phyloP scores from a whole-genome alignment of 2,888 invertebrate genomes.

The Chrysolina americana region DNA sequence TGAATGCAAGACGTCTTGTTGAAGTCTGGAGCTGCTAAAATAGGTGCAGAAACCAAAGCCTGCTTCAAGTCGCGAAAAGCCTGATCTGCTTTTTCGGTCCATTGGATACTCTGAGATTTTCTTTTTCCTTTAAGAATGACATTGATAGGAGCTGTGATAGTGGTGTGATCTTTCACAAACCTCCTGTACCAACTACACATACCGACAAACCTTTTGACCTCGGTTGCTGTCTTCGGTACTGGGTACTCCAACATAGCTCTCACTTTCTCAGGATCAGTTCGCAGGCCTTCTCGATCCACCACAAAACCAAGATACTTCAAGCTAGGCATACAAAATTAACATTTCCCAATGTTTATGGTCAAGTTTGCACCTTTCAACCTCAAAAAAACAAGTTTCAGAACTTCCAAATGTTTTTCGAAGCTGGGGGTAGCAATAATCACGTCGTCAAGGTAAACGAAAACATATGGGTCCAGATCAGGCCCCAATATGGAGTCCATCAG shows the following conservation, averaged over 20 bases:
- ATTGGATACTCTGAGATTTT: constrained; percentile 35
- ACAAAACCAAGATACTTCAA: constrained; percentile 31
- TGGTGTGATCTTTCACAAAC: too few relatives aligned
- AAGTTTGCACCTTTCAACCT: too few relatives aligned
- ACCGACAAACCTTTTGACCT: constrained; percentile 37
- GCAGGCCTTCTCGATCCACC: constrained; percentile 28
- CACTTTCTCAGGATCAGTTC: constrained; percentile 28
- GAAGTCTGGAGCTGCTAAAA: constrained; percentile 49
- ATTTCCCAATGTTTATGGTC: not conserved
- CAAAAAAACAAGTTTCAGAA: not conserved
- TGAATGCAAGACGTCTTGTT: constrained; percentile 16
- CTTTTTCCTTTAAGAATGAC: constrained; percentile 10
- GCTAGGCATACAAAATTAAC: constrained; percentile 4
- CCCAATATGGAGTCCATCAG: too few relatives aligned
- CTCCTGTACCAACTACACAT: constrained; percentile 31
- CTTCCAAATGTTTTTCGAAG: constrained; percentile 29
- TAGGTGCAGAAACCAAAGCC: constrained; percentile 39
- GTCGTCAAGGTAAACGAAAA: constrained; percentile 27
- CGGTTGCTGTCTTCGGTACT: constrained; percentile 29
- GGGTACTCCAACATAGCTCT: constrained; percentile 34
- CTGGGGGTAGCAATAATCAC: constrained; percentile 36
- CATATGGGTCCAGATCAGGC: too few relatives aligned
- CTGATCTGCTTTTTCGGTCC: constrained; percentile 24
- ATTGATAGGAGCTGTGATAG: not conserved
- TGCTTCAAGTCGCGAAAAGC: constrained; percentile 35